A percentile compares a stretch with the other conserved stretches of the same genome.
phyloP scores from a whole-genome alignment of 2,113 vertebrate species.

The Lophura nycthemera region DNA sequence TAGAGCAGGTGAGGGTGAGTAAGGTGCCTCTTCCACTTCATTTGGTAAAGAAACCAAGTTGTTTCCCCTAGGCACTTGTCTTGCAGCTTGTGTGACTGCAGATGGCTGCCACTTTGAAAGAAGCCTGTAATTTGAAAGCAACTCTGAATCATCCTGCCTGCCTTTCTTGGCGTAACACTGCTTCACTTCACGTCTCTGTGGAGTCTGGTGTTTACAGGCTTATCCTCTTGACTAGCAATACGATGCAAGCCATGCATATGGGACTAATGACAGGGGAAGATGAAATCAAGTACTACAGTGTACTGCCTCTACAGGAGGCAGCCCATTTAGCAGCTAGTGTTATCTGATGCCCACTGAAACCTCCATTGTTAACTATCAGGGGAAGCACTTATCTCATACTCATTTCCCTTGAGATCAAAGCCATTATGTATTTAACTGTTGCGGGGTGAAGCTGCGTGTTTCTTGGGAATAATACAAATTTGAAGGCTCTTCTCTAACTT shows the following conservation, averaged over 20 bases:
- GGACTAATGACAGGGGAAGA: not conserved
- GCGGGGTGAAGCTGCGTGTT: not conserved
- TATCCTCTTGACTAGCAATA: not conserved
- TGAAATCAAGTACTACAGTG: not conserved
- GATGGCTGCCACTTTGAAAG: constrained; percentile 37
- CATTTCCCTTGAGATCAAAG: not conserved
- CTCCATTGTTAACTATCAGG: not conserved
- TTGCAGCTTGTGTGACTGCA: constrained; percentile 29
- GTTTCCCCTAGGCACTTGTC: not conserved
- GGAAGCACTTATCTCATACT: not conserved
- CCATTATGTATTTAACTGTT: not conserved
- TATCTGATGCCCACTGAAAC: not conserved
- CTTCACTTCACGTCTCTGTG: constrained; percentile 21
- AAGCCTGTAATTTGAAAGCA: constrained; percentile 35
- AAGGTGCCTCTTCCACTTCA: constrained; percentile 49
- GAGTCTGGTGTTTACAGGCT: not conserved
- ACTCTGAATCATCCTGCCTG: constrained; percentile 44
- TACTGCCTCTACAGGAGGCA: not conserved
- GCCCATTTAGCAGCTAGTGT: not conserved
- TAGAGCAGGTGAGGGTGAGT: not conserved
- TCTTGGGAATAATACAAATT: not conserved
- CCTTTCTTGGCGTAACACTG: not conserved
- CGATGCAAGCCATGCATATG: not conserved
- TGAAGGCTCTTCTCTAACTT: not conserved
- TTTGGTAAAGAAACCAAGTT: constrained; percentile 28